Percentiles rank a stretch among this genome's conserved stretches.
phyloP scores from a whole-genome alignment of 2,113 vertebrate genomes.

The Egretta garzetta region DNA sequence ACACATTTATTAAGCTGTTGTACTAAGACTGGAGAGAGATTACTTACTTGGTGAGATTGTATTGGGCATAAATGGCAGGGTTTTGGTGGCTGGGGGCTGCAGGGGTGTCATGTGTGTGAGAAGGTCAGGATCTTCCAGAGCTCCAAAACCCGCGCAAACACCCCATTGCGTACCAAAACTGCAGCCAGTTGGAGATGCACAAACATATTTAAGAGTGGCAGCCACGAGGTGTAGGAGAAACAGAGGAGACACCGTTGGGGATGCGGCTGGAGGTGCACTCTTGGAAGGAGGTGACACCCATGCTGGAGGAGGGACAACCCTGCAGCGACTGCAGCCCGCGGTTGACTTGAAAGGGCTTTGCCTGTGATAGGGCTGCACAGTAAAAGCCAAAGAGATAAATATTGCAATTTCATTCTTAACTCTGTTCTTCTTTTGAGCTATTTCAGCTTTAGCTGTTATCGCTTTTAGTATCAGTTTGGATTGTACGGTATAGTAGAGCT shows the following conservation, averaged over 20 bases:
- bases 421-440: neutral
- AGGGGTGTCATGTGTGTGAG: neutral
- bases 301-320: neutral
- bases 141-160: neutral
- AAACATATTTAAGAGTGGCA: neutral
- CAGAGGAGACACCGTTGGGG: neutral
- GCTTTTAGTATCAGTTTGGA: neutral
- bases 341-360: neutral
- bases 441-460: neutral
- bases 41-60: neutral
- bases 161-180: neutral
- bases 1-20: neutral
- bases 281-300: neutral
- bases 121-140: neutral
- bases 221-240: neutral
- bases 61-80: neutral
- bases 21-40: neutral
- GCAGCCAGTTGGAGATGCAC: neutral
- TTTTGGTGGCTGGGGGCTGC: neutral
- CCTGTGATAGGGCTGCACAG: neutral
- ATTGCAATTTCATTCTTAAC: neutral
- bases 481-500: neutral
- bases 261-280: neutral
- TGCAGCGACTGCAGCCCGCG: neutral
- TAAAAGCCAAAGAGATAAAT: neutral